Conservation (phyloP, 1,140 invertebrate species). For the Diabrotica undecimpunctata region DNA sequence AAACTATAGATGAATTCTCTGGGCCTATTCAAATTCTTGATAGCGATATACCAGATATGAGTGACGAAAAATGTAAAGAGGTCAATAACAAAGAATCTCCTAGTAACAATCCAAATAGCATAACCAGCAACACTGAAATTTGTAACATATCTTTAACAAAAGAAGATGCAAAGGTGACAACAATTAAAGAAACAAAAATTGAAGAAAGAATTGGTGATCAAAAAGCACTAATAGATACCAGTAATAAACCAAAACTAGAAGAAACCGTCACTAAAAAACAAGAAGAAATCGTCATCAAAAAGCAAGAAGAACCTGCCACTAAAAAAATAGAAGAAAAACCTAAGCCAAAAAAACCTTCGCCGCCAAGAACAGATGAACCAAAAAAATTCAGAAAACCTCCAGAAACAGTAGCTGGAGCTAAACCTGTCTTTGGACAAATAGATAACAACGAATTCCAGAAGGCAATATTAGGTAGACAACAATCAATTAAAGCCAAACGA, state of each 20-base stretch:
- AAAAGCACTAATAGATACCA: neutral
- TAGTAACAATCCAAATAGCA: neutral
- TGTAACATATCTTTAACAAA: neutral
- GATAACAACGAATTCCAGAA: constrained; percentile 45
- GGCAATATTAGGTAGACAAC: constrained; percentile 38
- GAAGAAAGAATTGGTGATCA: neutral
- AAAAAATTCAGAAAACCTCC: constrained; percentile 43
- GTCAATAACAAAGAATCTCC: neutral
- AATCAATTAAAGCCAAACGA: constrained; percentile 29
- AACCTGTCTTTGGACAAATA: constrained; percentile 44
- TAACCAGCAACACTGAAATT: neutral
- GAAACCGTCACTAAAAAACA: no score
- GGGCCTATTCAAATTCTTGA: constrained; percentile 3
- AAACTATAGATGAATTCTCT: neutral
- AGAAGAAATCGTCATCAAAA: no score
- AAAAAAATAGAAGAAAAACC: constrained; percentile 15
- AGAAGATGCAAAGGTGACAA: neutral
- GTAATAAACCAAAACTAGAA: neutral
- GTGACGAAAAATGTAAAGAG: neutral
- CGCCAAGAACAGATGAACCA: constrained; percentile 24
- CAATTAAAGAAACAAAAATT: neutral
- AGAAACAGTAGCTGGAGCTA: constrained; percentile 44
- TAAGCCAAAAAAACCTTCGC: constrained; percentile 16
- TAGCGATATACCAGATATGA: neutral
- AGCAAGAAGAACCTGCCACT: no score